A percentile compares a stretch with the other conserved stretches of the same genome.
Evolutionary conservation across 2,888 invertebrate genomes (phyloP).

Genomic region (Pyrgus malvae): DNA sequence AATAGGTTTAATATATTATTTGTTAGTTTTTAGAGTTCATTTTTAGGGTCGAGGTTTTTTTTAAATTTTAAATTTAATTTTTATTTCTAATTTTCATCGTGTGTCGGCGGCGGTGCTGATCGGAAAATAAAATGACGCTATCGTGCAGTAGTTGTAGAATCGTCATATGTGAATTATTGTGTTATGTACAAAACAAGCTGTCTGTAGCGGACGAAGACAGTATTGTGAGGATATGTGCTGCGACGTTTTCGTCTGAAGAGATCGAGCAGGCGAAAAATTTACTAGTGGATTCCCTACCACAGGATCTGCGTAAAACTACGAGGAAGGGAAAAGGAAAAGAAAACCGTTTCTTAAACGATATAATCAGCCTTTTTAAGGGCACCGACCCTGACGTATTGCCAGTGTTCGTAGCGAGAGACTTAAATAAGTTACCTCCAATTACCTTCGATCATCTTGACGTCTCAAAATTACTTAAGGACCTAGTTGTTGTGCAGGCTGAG

Average conservation of each 20-base stretch:
- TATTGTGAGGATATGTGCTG: constrained; percentile 28
- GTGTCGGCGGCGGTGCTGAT: not conserved
- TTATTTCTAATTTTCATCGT: no score
- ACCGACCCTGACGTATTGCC: not conserved
- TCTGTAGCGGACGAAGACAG: constrained; percentile 29
- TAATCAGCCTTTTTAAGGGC: not conserved
- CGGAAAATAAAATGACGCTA: not conserved
- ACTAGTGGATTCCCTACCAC: constrained; percentile 26
- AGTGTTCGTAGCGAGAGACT: not conserved
- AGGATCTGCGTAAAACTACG: constrained; percentile 21
- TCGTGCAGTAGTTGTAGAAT: constrained; percentile 17
- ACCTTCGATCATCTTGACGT: no score
- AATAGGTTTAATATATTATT: no score
- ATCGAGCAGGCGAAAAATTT: constrained; percentile 26
- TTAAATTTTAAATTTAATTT: no score
- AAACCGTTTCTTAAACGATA: constrained; percentile 11
- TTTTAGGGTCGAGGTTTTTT: no score
- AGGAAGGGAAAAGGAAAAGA: constrained; percentile 31
- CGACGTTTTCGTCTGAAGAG: constrained; percentile 27
- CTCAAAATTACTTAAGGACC: no score
- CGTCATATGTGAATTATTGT: constrained; percentile 26
- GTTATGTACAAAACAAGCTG: constrained; percentile 31
- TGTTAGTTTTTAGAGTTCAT: no score
- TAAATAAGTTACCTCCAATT: not conserved
- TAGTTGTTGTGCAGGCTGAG: no score